phyloP scores from a whole-genome alignment of 2,797 vertebrate genomes.

The Tokudaia muenninki region DNA sequence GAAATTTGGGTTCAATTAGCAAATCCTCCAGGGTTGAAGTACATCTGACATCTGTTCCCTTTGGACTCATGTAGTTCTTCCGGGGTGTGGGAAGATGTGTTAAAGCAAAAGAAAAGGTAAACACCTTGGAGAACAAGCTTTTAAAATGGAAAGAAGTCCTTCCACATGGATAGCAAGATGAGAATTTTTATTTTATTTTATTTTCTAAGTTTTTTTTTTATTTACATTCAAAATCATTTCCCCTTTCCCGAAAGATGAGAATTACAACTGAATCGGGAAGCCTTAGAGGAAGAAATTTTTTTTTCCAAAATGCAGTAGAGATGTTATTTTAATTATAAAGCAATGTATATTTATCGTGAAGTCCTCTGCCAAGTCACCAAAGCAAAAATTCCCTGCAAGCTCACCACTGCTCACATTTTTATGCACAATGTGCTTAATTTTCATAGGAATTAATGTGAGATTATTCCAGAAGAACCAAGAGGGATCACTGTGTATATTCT shows the following conservation, averaged over 20 bases:
- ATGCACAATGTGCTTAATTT: conserved; percentile 22
- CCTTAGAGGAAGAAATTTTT: background rate
- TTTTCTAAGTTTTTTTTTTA: too few relatives aligned
- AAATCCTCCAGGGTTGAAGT: background rate
- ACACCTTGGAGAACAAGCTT: conserved; percentile 41
- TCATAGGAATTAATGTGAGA: conserved; percentile 66
- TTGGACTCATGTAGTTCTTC: background rate
- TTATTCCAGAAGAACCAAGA: conserved; percentile 52
- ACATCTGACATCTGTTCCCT: background rate
- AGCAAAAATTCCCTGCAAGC: conserved; percentile 50
- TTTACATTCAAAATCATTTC: too few relatives aligned
- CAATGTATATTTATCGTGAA: conserved; percentile 47
- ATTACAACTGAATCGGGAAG: conserved; percentile 54
- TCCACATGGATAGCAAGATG: conserved; percentile 28
- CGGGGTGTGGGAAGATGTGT: background rate
- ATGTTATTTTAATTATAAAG: conserved; percentile 54
- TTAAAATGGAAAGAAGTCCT: conserved; percentile 56
- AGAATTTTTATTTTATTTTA: too few relatives aligned
- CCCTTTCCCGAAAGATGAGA: too few relatives aligned
- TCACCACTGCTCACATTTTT: conserved; percentile 33
- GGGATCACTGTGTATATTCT: conserved; percentile 40
- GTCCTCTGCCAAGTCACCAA: conserved; percentile 55
- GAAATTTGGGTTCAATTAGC: conserved; percentile 23
- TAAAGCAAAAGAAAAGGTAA: background rate
- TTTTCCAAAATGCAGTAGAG: background rate